A percentile compares a stretch with the other conserved stretches of the same genome.
phyloP scores from a whole-genome alignment of 2,888 invertebrate genomes.

The Andrena bucephala region DNA sequence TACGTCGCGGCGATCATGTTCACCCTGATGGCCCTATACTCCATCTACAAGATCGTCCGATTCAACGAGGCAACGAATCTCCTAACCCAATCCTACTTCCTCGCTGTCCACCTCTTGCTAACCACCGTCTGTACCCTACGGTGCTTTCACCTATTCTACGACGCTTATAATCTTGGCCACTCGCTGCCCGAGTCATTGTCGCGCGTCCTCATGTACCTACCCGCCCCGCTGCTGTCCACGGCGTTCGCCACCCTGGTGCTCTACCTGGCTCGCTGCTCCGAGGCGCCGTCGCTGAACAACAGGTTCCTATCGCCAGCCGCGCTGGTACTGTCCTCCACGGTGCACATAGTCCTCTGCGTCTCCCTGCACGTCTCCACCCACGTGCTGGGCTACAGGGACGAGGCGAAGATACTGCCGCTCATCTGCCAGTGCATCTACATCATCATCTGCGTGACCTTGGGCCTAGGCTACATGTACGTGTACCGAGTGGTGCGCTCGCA shows the following conservation, averaged over 20 bases:
- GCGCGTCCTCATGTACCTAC: conserved; percentile 93
- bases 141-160: conserved; percentile 95
- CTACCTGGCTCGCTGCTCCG: conserved; percentile 93
- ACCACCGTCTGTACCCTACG: conserved; percentile 93
- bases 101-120: conserved; percentile 93
- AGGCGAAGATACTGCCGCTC: conserved; percentile 89
- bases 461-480: conserved; percentile 93
- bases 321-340: conserved; percentile 91
- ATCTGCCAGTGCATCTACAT: conserved; percentile 95
- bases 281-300: conserved; percentile 90
- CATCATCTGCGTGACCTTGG: conserved; percentile 93
- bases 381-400: conserved; percentile 79
- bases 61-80: conserved; percentile 95
- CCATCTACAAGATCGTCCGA: conserved; percentile 93
- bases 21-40: conserved; percentile 93
- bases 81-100: conserved; percentile 94
- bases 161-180: conserved; percentile 95
- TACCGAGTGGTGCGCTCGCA: conserved; percentile 93
- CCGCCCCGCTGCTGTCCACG: conserved; percentile 94
- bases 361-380: conserved; percentile 89
- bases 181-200: conserved; percentile 92
- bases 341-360: conserved; percentile 93
- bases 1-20: conserved; percentile 95
- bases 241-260: conserved; percentile 95
- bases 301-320: conserved; percentile 91